A percentile compares a stretch with the other conserved stretches of the same genome.
Conservation (phyloP, 2,888 invertebrate species). For the Drosophila koepferae region DNA sequence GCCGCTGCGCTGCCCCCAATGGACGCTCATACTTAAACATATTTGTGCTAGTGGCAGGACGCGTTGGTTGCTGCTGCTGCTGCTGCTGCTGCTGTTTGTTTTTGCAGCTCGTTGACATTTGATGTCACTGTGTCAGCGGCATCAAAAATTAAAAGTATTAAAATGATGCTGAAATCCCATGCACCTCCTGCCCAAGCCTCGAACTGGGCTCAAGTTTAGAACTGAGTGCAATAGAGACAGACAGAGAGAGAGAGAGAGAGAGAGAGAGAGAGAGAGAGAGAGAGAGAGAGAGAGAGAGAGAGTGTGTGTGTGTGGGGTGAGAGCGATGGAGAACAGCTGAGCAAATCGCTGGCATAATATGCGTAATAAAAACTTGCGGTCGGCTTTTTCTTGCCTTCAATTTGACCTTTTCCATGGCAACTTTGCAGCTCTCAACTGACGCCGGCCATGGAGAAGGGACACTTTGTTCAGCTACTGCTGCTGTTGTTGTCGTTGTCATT, state of each 20-base stretch:
- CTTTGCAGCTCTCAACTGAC: slow-evolving; percentile 16
- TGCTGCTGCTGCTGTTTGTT: slow-evolving; percentile 63
- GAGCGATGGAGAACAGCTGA: slow-evolving; percentile 1
- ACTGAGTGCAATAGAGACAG: background rate
- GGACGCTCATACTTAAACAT: slow-evolving; percentile 68
- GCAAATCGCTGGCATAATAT: slow-evolving; percentile 77
- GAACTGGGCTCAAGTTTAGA: slow-evolving; percentile 1
- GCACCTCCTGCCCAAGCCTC: slow-evolving; percentile 20
- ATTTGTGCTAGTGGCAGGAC: slow-evolving; percentile 56
- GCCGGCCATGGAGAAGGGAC: slow-evolving; percentile 39
- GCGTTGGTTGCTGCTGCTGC: slow-evolving; percentile 16
- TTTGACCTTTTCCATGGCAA: slow-evolving; percentile 69
- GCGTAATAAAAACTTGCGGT: slow-evolving; percentile 81
- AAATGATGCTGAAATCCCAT: slow-evolving; percentile 64
- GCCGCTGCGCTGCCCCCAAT: slow-evolving; percentile 53
- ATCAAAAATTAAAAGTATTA: slow-evolving; percentile 80
- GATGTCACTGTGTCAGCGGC: slow-evolving; percentile 79
- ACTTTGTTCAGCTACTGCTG: slow-evolving; percentile 60
- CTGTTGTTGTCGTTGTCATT: slow-evolving; percentile 7
- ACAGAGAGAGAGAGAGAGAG: background rate
- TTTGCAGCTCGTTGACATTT: slow-evolving; percentile 81
- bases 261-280: background rate
- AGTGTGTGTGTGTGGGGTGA: background rate
- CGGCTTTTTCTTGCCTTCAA: slow-evolving; percentile 22
- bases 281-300: background rate